Evolutionary conservation across 2,113 vertebrate genomes (phyloP).

Genomic region (Indicator indicator): DNA sequence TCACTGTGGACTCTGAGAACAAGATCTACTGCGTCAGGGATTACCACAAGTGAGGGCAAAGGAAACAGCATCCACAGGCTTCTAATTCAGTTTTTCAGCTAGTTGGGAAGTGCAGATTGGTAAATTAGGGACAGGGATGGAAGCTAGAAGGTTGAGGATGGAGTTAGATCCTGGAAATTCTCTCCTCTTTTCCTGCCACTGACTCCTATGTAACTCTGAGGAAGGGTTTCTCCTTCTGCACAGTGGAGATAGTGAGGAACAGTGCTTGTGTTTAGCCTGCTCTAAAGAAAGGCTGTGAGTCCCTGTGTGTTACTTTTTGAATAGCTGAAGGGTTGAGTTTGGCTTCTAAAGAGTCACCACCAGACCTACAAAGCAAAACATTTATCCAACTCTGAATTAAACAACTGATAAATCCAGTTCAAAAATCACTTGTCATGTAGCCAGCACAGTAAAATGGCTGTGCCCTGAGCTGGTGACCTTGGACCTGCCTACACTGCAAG

Average conservation of each 20-base stretch:
- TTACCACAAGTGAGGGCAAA: constrained; percentile 89
- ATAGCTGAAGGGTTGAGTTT: not conserved
- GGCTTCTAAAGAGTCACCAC: not conserved
- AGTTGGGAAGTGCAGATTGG: not conserved
- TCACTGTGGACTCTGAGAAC: constrained; percentile 95
- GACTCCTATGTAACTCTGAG: not conserved
- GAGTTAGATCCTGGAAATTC: not conserved
- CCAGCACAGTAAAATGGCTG: not conserved
- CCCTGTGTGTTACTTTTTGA: not conserved
- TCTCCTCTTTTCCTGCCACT: not conserved
- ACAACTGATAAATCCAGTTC: not conserved
- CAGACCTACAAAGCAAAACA: not conserved
- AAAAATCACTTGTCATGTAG: not conserved
- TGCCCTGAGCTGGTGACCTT: not conserved
- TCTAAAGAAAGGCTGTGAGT: not conserved
- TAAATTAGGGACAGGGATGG: not conserved
- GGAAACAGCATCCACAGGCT: not conserved
- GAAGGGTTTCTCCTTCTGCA: not conserved
- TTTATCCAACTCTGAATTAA: not conserved
- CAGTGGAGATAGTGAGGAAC: not conserved
- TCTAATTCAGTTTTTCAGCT: not conserved
- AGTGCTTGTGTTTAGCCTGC: not conserved
- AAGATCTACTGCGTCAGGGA: constrained; percentile 97
- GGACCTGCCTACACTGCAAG: not conserved
- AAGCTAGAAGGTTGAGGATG: not conserved